Percentiles rank a stretch among this genome's conserved stretches.
Evolutionary conservation across 2,113 vertebrate species (phyloP).

Genomic region (Cryptotis parvus): DNA sequence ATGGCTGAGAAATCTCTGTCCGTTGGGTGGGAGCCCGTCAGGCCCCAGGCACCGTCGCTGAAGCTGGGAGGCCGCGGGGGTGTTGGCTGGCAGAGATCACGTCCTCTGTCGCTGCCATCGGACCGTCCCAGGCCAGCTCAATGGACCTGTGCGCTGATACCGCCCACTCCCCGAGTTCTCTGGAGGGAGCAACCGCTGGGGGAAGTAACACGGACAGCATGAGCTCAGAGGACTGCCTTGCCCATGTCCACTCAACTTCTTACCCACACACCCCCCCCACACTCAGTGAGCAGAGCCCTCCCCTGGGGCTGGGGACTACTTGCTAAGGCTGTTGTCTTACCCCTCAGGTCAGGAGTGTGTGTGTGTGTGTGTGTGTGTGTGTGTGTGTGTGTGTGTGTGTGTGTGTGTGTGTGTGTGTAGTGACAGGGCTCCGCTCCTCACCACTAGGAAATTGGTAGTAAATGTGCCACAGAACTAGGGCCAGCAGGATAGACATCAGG

Average conservation of each 20-base stretch:
- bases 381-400: background rate
- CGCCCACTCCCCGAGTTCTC: conserved; percentile 92
- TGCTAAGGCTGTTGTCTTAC: no score
- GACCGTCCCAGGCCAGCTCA: conserved; percentile 95
- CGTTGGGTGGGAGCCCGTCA: conserved; percentile 89
- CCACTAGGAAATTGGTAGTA: no score
- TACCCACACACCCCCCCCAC: no score
- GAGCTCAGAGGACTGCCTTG: conserved; percentile 64
- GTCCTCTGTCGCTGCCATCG: conserved; percentile 93
- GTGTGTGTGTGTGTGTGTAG: background rate
- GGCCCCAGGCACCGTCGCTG: conserved; percentile 94
- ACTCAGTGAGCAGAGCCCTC: no score
- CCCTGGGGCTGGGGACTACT: no score
- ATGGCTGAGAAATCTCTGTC: conserved; percentile 95
- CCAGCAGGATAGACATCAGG: no score
- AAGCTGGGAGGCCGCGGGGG: conserved; percentile 90
- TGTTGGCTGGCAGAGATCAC: conserved; percentile 92
- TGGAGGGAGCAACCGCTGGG: conserved; percentile 93
- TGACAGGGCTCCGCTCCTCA: no score
- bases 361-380: background rate
- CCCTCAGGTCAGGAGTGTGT: no score
- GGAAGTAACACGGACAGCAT: conserved; percentile 80
- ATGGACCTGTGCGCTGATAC: conserved; percentile 92
- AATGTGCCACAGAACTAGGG: no score
- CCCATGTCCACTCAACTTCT: background rate